phyloP scores from a whole-genome alignment of 30 jellyfish, hydroid and myxozoan species.

The Turritopsis rubra region DNA sequence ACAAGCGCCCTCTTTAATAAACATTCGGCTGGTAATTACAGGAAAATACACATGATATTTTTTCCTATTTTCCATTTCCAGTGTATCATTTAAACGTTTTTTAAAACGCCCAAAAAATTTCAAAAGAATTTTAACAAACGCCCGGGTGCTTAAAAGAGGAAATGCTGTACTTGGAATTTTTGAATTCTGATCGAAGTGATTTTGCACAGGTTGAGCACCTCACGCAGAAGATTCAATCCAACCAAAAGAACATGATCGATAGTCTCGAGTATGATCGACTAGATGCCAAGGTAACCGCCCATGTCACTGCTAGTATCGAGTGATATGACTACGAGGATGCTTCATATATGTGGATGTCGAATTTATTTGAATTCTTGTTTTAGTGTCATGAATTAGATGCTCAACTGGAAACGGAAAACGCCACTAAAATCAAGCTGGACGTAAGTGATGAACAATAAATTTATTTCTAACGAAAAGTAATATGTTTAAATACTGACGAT shows the following conservation, averaged over 20 bases:
- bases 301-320: too few species aligned
- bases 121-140: too few species aligned
- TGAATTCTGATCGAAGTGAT: too few species aligned
- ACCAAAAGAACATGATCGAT: conserved; percentile 65
- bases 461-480: neutral
- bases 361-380: neutral
- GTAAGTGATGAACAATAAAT: conserved; percentile 24
- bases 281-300: conserved; percentile 62
- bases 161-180: too few species aligned
- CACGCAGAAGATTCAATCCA: conserved; percentile 33
- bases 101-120: too few species aligned
- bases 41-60: too few species aligned
- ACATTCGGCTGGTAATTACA: too few species aligned
- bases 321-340: neutral
- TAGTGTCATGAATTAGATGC: conserved; percentile 85
- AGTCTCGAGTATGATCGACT: conserved; percentile 51
- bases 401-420: conserved; percentile 60
- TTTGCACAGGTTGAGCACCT: conserved; percentile 66
- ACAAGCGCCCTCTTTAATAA: too few species aligned
- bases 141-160: too few species aligned
- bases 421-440: conserved; percentile 74
- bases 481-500: too few species aligned
- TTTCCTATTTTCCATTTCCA: too few species aligned
- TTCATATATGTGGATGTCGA: neutral
- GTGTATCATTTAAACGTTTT: too few species aligned